Evolutionary conservation across 1,140 invertebrate species (phyloP).

Genomic region (Psilanteris sp.): DNA sequence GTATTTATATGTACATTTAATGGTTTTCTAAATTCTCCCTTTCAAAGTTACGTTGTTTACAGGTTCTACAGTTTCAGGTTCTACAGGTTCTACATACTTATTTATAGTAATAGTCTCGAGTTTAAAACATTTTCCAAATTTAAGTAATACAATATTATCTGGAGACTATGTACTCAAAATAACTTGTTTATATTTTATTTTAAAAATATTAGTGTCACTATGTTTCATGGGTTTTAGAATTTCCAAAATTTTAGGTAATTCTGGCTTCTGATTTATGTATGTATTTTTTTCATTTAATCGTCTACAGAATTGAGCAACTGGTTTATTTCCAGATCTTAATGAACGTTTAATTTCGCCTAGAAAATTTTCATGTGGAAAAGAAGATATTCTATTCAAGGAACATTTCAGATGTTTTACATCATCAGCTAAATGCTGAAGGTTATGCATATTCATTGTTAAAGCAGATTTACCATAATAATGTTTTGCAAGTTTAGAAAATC

Average conservation of each 20-base stretch:
- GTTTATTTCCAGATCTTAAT: constrained; percentile 34
- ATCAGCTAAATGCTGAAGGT: constrained; percentile 30
- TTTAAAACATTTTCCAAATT: not conserved
- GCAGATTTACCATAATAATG: not conserved
- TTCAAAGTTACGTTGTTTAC: not conserved
- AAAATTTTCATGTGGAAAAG: constrained; percentile 49
- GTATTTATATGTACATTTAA: not conserved
- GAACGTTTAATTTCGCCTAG: constrained; percentile 35
- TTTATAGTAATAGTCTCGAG: not conserved
- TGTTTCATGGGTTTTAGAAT: not conserved
- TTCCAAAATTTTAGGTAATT: not conserved
- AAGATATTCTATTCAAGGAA: not conserved
- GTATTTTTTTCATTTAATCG: constrained; percentile 11
- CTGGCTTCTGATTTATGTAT: not conserved
- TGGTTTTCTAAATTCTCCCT: constrained; percentile 1
- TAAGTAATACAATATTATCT: constrained; percentile 18
- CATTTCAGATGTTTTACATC: constrained; percentile 17
- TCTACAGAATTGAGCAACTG: constrained; percentile 16
- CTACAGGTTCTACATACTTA: not conserved
- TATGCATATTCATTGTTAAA: constrained; percentile 29
- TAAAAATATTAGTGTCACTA: not conserved
- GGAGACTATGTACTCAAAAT: constrained; percentile 1
- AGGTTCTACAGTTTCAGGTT: too few relatives aligned
- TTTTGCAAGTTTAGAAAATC: not conserved
- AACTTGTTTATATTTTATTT: constrained; percentile 14